Conservation (phyloP, 2,888 invertebrate genomes). For the Hydrotaea cyrtoneurina region DNA sequence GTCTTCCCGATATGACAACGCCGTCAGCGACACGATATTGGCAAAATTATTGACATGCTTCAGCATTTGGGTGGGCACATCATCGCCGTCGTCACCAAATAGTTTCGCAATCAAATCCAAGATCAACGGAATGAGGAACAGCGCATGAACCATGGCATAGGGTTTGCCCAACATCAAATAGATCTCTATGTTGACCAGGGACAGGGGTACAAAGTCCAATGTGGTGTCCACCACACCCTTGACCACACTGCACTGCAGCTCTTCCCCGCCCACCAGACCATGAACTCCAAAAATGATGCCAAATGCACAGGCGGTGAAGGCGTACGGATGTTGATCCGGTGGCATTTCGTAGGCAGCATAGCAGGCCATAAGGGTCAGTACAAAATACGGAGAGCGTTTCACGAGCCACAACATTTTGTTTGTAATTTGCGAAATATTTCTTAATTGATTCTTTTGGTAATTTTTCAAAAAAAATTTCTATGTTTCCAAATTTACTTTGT, state of each 20-base stretch:
- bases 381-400: constrained; percentile 40
- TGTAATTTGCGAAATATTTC: not conserved
- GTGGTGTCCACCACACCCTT: constrained; percentile 50
- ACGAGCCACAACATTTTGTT: constrained; percentile 29
- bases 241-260: constrained; percentile 39
- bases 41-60: constrained; percentile 56
- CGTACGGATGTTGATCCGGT: constrained; percentile 70
- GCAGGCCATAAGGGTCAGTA: constrained; percentile 46
- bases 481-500: not conserved
- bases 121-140: constrained; percentile 72
- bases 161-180: constrained; percentile 68
- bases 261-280: constrained; percentile 71
- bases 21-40: constrained; percentile 44
- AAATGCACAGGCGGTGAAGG: constrained; percentile 71
- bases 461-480: not conserved
- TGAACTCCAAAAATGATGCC: constrained; percentile 73
- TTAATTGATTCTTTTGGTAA: not conserved
- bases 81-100: constrained; percentile 54
- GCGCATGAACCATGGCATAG: constrained; percentile 71
- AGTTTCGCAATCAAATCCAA: constrained; percentile 61
- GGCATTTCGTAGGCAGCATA: constrained; percentile 70
- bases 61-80: constrained; percentile 30
- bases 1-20: constrained; percentile 40
- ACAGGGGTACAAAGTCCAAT: constrained; percentile 73
- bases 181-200: constrained; percentile 73